Conservation (phyloP, 2,113 vertebrate genomes). For the Puma concolor region DNA sequence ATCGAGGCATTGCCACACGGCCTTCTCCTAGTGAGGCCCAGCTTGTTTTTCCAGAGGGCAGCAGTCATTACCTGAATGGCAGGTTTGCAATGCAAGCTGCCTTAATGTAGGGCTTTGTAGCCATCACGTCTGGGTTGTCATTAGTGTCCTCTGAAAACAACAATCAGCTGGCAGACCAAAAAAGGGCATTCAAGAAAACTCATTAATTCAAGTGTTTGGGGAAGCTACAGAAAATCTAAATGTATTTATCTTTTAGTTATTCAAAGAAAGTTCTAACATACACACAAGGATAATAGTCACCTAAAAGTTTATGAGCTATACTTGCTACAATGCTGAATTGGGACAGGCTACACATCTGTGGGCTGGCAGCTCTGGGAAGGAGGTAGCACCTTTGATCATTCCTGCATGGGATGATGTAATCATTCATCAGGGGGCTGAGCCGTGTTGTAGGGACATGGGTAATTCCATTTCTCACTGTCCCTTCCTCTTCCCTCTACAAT, state of each 20-base stretch:
- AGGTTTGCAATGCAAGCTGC: constrained; percentile 48
- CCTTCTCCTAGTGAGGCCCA: background rate
- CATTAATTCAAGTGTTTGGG: background rate
- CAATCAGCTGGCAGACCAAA: constrained; percentile 56
- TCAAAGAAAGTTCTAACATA: background rate
- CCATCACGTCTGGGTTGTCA: constrained; percentile 26
- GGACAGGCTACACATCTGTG: rapidly evolving
- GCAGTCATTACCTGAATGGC: constrained; percentile 65
- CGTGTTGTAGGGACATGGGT: background rate
- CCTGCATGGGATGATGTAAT: background rate
- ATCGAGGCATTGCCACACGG: background rate
- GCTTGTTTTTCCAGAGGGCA: constrained; percentile 59
- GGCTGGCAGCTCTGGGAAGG: background rate
- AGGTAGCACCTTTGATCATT: background rate
- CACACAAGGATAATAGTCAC: background rate
- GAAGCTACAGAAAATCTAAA: background rate
- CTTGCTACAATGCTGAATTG: background rate
- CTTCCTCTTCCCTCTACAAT: background rate
- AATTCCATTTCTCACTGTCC: background rate
- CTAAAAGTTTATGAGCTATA: background rate
- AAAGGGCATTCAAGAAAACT: constrained; percentile 56
- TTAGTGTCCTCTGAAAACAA: constrained; percentile 69
- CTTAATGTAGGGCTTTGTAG: constrained; percentile 57
- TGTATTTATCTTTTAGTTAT: background rate
- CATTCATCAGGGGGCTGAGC: background rate